Evolutionary conservation across 2,888 invertebrate species (phyloP).

Genomic region (Chrysopilus asiliformis): DNA sequence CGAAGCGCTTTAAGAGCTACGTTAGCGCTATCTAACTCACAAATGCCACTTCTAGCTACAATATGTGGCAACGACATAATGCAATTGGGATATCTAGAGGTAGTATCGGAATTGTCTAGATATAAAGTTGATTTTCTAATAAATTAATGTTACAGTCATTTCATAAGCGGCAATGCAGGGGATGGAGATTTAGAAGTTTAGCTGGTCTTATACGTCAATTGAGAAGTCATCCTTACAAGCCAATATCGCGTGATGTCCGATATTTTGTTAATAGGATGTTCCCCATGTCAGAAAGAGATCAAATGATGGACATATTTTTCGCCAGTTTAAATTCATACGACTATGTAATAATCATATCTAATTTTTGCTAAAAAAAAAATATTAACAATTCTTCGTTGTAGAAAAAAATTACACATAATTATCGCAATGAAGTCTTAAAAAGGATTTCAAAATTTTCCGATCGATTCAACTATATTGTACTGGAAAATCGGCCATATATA

Average conservation of each 20-base stretch:
- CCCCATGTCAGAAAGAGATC: too few relatives aligned
- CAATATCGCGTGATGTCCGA: too few relatives aligned
- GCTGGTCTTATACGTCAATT: too few relatives aligned
- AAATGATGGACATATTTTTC: too few relatives aligned
- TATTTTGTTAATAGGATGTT: too few relatives aligned
- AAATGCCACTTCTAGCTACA: conserved; percentile 10
- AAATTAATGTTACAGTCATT: too few relatives aligned
- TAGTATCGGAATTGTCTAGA: not conserved
- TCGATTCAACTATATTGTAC: conserved; percentile 3
- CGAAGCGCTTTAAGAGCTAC: conserved; percentile 3
- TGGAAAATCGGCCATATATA: not conserved
- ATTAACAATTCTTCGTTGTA: not conserved
- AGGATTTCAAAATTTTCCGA: not conserved
- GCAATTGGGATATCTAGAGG: not conserved
- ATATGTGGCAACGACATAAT: conserved; percentile 13
- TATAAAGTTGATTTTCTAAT: not conserved
- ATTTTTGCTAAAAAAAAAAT: not conserved
- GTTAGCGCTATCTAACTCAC: not conserved
- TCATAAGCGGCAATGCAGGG: too few relatives aligned
- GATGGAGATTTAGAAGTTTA: too few relatives aligned
- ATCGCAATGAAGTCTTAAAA: conserved; percentile 1
- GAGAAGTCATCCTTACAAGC: conserved; percentile 6
- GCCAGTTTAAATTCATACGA: not conserved
- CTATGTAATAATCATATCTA: not conserved
- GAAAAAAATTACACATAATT: too few relatives aligned